A percentile compares a stretch with the other conserved stretches of the same genome.
Evolutionary conservation across 2,113 vertebrate species (phyloP).

Genomic region (Anoplopoma fimbria): DNA sequence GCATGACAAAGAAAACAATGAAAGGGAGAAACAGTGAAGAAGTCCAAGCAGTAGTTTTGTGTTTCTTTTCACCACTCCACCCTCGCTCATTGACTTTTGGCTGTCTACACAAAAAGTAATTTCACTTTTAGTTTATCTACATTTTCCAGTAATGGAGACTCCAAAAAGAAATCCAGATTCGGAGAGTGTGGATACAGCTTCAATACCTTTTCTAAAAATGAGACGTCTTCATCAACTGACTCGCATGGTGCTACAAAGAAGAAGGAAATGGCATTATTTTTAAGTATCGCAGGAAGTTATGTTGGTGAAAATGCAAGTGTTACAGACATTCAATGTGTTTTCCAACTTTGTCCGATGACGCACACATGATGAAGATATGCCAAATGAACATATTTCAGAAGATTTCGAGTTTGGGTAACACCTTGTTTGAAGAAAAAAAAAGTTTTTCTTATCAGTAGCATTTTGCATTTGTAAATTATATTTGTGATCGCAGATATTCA

Average conservation of each 20-base stretch:
- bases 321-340: not conserved
- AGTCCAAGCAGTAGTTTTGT: not conserved
- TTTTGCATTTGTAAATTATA: not conserved
- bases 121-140: not conserved
- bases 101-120: not conserved
- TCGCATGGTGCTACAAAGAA: constrained; percentile 4
- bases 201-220: not conserved
- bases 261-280: constrained; percentile 20
- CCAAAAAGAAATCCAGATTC: not conserved
- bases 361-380: not conserved
- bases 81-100: not conserved
- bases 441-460: not conserved
- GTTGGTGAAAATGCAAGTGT: constrained; percentile 11
- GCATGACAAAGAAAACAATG: not conserved
- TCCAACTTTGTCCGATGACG: not conserved
- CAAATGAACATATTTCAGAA: constrained; percentile 5
- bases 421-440: not conserved
- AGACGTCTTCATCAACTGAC: not conserved
- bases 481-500: not conserved
- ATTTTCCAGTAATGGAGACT: no score
- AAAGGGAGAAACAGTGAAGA: constrained; percentile 1
- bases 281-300: not conserved
- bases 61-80: not conserved
- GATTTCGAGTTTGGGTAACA: not conserved
- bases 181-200: not conserved